Conservation (phyloP, 2,113 vertebrate species). For the Ramphastos sulfuratus region DNA sequence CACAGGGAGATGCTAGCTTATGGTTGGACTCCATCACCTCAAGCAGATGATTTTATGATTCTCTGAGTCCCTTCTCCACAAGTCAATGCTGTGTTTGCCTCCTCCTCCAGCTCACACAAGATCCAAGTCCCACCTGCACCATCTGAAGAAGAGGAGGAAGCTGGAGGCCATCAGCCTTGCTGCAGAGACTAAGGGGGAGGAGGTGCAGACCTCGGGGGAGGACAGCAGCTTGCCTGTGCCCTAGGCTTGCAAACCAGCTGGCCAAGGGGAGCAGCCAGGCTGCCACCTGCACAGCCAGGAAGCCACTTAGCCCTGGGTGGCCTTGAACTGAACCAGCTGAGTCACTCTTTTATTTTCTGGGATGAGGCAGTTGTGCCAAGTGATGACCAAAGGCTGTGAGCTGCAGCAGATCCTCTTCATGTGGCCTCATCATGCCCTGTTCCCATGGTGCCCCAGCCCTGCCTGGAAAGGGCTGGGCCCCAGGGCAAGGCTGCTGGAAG, state of each 20-base stretch:
- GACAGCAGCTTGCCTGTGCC: background rate
- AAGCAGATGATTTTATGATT: no score
- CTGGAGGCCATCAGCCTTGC: background rate
- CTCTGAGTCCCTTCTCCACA: background rate
- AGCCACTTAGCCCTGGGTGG: background rate
- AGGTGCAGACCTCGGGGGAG: background rate
- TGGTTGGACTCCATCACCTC: no score
- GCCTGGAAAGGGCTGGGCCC: background rate
- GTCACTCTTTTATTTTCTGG: rapidly evolving
- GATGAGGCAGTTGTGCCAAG: background rate
- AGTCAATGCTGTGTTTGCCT: background rate
- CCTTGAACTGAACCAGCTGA: background rate
- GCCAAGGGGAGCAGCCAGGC: background rate
- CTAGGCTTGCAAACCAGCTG: background rate
- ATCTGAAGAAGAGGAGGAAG: slow-evolving; percentile 85
- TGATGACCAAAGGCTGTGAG: rapidly evolving
- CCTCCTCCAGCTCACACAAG: slow-evolving; percentile 85
- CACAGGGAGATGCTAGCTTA: no score
- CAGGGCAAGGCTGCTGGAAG: background rate
- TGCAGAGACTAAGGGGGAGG: background rate
- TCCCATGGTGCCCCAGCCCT: background rate
- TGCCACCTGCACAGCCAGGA: background rate
- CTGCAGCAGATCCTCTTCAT: background rate
- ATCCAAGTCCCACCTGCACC: slow-evolving; percentile 89
- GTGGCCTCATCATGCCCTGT: background rate